A percentile compares a stretch with the other conserved stretches of the same genome.
These are phyloP conservation scores for Ceyx cyanopectus DNA, from an alignment of 2,113 vertebrate species.

Conservation along the genomic window DNA sequence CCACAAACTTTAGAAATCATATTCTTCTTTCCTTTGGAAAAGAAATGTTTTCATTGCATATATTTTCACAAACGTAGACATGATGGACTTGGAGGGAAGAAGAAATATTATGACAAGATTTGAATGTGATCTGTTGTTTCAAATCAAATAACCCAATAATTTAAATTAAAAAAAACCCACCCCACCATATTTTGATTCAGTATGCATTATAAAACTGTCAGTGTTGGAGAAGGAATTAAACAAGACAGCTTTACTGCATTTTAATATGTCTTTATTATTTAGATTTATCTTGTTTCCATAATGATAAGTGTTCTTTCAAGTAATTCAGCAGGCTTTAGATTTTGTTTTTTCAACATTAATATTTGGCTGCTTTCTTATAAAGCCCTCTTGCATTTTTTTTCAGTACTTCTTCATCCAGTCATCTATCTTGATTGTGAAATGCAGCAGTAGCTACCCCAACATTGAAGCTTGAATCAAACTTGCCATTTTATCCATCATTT, in stretches of 20 bases:
- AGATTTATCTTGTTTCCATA: conserved; percentile 34
- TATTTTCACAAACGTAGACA: neutral
- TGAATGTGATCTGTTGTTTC: conserved; percentile 18
- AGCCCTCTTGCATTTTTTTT: neutral
- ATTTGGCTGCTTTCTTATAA: neutral
- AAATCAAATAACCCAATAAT: neutral
- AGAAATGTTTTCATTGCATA: neutral
- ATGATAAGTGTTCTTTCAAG: neutral
- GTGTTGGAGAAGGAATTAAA: conserved; percentile 24
- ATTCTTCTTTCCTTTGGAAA: conserved; percentile 35
- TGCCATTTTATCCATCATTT: neutral
- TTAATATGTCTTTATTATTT: conserved; percentile 55
- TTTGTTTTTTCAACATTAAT: neutral
- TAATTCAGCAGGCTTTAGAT: conserved; percentile 21
- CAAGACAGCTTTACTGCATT: conserved; percentile 12
- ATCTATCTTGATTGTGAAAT: neutral
- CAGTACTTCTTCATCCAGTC: neutral
- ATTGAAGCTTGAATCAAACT: neutral
- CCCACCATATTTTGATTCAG: neutral
- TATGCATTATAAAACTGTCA: conserved; percentile 42
- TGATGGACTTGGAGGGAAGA: neutral
- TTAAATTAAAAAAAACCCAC: neutral
- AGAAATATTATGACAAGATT: conserved; percentile 10
- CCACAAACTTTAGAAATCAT: too few species aligned
- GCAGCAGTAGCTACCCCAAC: neutral